These are phyloP conservation scores for Caranx ignobilis DNA, from an alignment of 2,113 vertebrate genomes.

Conservation along the genomic window DNA sequence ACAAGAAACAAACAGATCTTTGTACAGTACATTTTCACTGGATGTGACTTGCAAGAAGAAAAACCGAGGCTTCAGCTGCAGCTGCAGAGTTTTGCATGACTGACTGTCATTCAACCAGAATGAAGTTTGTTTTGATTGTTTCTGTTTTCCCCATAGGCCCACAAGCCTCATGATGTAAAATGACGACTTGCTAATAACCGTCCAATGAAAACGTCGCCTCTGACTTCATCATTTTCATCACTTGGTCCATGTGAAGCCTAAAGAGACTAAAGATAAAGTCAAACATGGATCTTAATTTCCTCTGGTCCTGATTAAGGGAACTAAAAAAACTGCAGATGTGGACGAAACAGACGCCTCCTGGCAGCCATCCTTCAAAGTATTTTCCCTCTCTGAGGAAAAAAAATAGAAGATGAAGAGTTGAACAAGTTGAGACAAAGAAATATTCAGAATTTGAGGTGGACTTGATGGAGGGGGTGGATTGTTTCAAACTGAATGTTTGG, in stretches of 20 bases:
- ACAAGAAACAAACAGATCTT: neutral
- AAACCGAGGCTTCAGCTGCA: neutral
- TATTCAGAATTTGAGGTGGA: slow-evolving; percentile 16
- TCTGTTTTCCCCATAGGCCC: neutral
- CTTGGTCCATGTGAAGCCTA: too few relatives aligned
- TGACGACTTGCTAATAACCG: neutral
- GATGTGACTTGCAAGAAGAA: neutral
- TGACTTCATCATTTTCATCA: neutral
- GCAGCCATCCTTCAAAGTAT: neutral
- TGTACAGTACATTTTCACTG: neutral
- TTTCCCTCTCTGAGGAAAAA: neutral
- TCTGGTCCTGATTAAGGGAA: neutral
- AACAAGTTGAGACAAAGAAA: slow-evolving; percentile 21
- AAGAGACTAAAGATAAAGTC: neutral
- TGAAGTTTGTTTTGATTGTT: neutral
- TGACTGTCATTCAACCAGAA: neutral
- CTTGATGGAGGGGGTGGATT: slow-evolving; percentile 34
- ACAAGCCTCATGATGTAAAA: neutral
- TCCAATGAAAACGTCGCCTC: neutral
- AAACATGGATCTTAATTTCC: neutral
- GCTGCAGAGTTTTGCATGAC: neutral
- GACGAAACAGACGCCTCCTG: neutral
- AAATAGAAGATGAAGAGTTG: neutral
- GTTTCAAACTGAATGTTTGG: slow-evolving; percentile 52
- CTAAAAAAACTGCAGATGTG: neutral